Conservation (phyloP, 2,888 invertebrate genomes). For the Mythimna albipuncta region DNA sequence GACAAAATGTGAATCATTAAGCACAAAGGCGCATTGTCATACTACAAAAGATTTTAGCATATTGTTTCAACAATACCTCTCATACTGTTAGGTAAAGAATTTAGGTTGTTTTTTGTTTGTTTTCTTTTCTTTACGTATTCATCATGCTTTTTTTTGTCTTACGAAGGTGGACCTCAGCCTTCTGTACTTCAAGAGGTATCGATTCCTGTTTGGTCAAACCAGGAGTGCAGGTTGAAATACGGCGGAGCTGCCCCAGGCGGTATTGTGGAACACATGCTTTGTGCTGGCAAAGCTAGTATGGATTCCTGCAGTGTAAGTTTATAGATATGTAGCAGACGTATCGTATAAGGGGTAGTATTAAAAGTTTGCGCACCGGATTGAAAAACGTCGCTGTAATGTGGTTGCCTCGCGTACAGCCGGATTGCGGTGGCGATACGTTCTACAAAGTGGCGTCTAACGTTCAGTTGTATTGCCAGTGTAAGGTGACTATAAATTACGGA, state of each 20-base stretch:
- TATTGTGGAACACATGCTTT: constrained; percentile 96
- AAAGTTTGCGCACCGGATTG: too few relatives aligned
- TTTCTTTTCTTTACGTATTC: constrained; percentile 8
- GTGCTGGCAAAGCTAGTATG: constrained; percentile 95
- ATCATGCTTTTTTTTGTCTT: constrained; percentile 25
- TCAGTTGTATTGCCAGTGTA: too few relatives aligned
- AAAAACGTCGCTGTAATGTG: too few relatives aligned
- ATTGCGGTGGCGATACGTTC: too few relatives aligned
- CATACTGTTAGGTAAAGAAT: constrained; percentile 1
- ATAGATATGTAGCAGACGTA: neutral
- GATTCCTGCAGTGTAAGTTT: constrained; percentile 96
- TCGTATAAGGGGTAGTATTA: too few relatives aligned
- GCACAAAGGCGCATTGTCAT: constrained; percentile 20
- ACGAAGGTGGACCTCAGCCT: constrained; percentile 95
- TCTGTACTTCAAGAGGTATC: constrained; percentile 95
- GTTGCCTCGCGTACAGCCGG: too few relatives aligned
- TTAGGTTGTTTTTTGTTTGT: constrained; percentile 16
- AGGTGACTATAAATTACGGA: too few relatives aligned
- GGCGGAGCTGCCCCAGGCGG: constrained; percentile 97
- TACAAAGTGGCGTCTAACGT: too few relatives aligned
- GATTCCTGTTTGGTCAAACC: constrained; percentile 95
- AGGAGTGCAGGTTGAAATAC: constrained; percentile 94
- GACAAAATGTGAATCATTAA: constrained; percentile 14
- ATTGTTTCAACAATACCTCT: constrained; percentile 1
- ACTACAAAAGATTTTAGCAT: constrained; percentile 30